Conservation (phyloP, 2,113 vertebrate species). For the Natator depressus region DNA sequence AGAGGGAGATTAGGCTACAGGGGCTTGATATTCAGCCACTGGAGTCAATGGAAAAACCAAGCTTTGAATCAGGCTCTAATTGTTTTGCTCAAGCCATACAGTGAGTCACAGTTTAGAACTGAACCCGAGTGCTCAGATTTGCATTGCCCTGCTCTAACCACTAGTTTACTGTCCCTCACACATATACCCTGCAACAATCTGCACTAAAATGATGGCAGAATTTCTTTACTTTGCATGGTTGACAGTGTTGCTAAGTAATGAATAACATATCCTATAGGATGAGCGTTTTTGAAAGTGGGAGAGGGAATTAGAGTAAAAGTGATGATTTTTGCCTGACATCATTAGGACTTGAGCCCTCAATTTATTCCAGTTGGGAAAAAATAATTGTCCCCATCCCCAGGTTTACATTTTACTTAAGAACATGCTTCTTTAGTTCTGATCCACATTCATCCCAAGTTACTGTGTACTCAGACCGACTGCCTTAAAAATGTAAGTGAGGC, state of each 20-base stretch:
- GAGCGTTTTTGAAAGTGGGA: background rate
- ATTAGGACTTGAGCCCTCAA: background rate
- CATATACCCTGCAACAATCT: slow-evolving; percentile 57
- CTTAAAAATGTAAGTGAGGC: background rate
- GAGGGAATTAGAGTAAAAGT: slow-evolving; percentile 15
- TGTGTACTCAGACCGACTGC: background rate
- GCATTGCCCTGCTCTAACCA: slow-evolving; percentile 66
- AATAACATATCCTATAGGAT: background rate
- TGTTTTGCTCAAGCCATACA: slow-evolving; percentile 48
- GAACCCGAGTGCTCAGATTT: slow-evolving; percentile 37
- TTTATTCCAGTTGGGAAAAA: background rate
- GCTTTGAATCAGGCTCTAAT: slow-evolving; percentile 46
- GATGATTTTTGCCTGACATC: background rate
- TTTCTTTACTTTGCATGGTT: slow-evolving; percentile 55
- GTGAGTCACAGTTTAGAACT: slow-evolving; percentile 53
- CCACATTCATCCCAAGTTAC: accelerated
- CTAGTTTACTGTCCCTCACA: slow-evolving; percentile 59
- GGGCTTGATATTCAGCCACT: slow-evolving; percentile 28
- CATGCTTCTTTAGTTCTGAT: accelerated
- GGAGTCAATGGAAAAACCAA: slow-evolving; percentile 51
- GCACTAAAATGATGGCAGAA: slow-evolving; percentile 46
- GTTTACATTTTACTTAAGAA: background rate
- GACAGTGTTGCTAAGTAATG: slow-evolving; percentile 32
- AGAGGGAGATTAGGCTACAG: background rate
- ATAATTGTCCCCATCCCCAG: accelerated